Percentiles rank a stretch among this genome's conserved stretches.
Conservation (phyloP, 1,140 invertebrate species). For the Carposina sasakii region DNA sequence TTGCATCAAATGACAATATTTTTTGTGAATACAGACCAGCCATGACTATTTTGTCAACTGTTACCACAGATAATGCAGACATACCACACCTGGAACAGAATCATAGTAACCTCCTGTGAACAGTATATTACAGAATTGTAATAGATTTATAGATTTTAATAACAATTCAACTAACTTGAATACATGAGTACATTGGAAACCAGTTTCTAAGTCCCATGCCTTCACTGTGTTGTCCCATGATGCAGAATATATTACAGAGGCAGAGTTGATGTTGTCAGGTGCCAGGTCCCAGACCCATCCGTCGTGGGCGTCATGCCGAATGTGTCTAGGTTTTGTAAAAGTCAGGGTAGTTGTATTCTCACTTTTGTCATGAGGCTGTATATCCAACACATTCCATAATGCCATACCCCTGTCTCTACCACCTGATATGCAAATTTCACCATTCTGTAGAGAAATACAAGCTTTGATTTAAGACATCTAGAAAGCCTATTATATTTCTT, state of each 20-base stretch:
- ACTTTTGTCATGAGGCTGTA: slow-evolving; percentile 27
- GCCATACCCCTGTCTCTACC: slow-evolving; percentile 61
- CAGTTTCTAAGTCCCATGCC: slow-evolving; percentile 57
- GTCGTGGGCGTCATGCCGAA: slow-evolving; percentile 51
- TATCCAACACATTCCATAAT: slow-evolving; percentile 49
- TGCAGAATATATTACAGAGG: slow-evolving; percentile 54
- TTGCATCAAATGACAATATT: slow-evolving; percentile 49
- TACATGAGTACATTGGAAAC: slow-evolving; percentile 46
- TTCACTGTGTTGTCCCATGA: slow-evolving; percentile 71
- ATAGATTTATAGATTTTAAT: not conserved
- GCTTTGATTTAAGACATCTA: not conserved
- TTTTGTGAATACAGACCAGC: slow-evolving; percentile 59
- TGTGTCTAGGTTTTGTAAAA: slow-evolving; percentile 37
- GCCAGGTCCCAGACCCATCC: slow-evolving; percentile 70
- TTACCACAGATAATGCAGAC: slow-evolving; percentile 53
- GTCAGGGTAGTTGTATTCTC: slow-evolving; percentile 28
- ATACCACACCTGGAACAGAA: slow-evolving; percentile 55
- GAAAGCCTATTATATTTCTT: not conserved
- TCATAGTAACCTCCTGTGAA: slow-evolving; percentile 4
- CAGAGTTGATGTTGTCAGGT: slow-evolving; percentile 39
- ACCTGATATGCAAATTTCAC: slow-evolving; percentile 61
- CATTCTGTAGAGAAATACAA: slow-evolving; percentile 41
- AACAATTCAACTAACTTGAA: slow-evolving; percentile 44
- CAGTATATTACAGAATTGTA: not conserved
- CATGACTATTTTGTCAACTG: slow-evolving; percentile 46